phyloP scores from a whole-genome alignment of 2,797 vertebrate species.

The Crax fasciolata region DNA sequence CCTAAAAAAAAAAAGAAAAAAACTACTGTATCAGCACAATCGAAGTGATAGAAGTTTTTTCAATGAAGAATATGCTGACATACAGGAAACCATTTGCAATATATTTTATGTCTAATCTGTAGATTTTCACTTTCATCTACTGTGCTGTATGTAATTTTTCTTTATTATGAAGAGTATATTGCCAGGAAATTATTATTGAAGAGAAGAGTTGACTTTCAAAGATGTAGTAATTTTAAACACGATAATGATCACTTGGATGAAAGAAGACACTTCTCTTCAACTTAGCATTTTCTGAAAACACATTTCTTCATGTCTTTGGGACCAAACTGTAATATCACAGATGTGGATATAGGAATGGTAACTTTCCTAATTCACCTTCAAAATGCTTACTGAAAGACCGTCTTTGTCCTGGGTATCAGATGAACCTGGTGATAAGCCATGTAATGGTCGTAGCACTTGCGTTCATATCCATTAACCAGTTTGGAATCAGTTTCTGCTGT shows the following conservation, averaged over 20 bases:
- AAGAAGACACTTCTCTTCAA: not conserved
- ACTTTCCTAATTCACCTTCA: not conserved
- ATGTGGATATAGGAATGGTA: not conserved
- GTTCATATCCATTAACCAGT: not conserved
- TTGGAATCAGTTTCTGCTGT: not conserved
- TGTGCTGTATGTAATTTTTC: not conserved
- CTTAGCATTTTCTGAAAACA: not conserved
- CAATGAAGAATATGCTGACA: conserved; percentile 3
- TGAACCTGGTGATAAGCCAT: not conserved
- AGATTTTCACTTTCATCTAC: conserved; percentile 20
- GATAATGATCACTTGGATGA: conserved; percentile 40
- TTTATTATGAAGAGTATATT: conserved; percentile 20
- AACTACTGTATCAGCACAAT: conserved; percentile 1
- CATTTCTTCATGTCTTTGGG: not conserved
- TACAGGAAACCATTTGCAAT: not conserved
- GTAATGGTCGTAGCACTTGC: not conserved
- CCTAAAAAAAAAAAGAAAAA: not conserved
- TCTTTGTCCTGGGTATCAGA: not conserved
- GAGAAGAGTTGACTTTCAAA: conserved; percentile 38
- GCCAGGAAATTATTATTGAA: conserved; percentile 31
- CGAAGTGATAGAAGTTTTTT: conserved; percentile 20
- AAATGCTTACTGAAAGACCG: not conserved
- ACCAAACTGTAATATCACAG: not conserved
- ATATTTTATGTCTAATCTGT: not conserved
- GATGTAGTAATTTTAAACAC: conserved; percentile 23